These are phyloP conservation scores for Latheticus oryzae DNA, from an alignment of 2,888 invertebrate genomes.

Conservation along the genomic window DNA sequence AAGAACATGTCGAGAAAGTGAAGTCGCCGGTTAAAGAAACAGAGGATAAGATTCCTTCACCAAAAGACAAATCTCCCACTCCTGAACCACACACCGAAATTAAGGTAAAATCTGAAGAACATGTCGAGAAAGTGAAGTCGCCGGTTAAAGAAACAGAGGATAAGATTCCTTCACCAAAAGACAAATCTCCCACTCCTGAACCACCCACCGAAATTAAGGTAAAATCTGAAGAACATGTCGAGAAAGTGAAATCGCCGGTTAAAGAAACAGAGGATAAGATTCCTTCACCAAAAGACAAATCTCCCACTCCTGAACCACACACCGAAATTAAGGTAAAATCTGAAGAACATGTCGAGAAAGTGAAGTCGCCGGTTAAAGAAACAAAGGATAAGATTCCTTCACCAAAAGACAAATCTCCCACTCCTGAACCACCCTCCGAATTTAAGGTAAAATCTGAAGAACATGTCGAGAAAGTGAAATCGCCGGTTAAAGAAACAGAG, in stretches of 20 bases:
- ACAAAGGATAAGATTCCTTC: not conserved
- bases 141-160: constrained; percentile 6
- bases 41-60: not conserved
- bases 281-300: constrained; percentile 11
- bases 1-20: not conserved
- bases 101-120: not conserved
- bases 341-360: not conserved
- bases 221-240: not conserved
- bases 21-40: not conserved
- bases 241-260: constrained; percentile 2
- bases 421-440: constrained; percentile 1
- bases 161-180: constrained; percentile 3
- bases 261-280: not conserved
- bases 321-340: constrained; percentile 2
- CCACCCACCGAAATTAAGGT: constrained; percentile 4
- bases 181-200: constrained; percentile 10
- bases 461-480: not conserved
- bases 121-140: not conserved
- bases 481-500: constrained; percentile 1
- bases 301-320: constrained; percentile 4
- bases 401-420: not conserved
- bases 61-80: constrained; percentile 13
- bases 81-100: constrained; percentile 4
- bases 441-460: not conserved
- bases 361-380: not conserved